Evolutionary conservation across 2,113 vertebrate genomes (phyloP).

Genomic region (Pitta sordida): DNA sequence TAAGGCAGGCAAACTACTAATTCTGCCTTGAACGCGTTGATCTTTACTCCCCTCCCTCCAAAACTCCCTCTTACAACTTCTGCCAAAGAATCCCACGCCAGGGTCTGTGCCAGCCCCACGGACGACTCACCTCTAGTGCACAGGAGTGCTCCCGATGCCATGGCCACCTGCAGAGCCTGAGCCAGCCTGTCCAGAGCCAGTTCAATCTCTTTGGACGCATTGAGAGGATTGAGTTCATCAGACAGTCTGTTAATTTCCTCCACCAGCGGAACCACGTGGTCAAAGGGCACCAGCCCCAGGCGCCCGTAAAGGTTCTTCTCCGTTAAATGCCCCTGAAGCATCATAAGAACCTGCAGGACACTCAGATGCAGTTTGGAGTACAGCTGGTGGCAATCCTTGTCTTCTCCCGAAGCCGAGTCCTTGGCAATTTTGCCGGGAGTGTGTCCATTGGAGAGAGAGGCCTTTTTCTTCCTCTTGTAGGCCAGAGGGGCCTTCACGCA

Average conservation of each 20-base stretch:
- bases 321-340: conserved; percentile 85
- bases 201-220: conserved; percentile 83
- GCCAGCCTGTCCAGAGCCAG: conserved; percentile 91
- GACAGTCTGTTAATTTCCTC: conserved; percentile 83
- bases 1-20: background rate
- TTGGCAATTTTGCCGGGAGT: conserved; percentile 50
- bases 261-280: conserved; percentile 86
- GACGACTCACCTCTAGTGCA: conserved; percentile 85
- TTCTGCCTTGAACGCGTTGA: background rate
- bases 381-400: conserved; percentile 71
- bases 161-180: conserved; percentile 91
- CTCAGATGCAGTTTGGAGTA: conserved; percentile 95
- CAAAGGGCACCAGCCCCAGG: conserved; percentile 87
- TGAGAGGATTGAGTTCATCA: conserved; percentile 84
- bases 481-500: conserved; percentile 91
- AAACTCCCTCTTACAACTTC: background rate
- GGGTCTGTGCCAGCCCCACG: background rate
- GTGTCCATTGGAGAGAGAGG: conserved; percentile 69
- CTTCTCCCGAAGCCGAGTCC: conserved; percentile 27
- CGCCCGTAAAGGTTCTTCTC: conserved; percentile 93
- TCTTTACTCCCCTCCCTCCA: background rate
- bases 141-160: conserved; percentile 91
- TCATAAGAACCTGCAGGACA: conserved; percentile 89
- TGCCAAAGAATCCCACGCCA: background rate
- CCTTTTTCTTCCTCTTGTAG: conserved; percentile 80